Percentiles rank a stretch among this genome's conserved stretches.
phyloP scores from a whole-genome alignment of 2,888 invertebrate species.

The Branchipolynoe longqiensis region DNA sequence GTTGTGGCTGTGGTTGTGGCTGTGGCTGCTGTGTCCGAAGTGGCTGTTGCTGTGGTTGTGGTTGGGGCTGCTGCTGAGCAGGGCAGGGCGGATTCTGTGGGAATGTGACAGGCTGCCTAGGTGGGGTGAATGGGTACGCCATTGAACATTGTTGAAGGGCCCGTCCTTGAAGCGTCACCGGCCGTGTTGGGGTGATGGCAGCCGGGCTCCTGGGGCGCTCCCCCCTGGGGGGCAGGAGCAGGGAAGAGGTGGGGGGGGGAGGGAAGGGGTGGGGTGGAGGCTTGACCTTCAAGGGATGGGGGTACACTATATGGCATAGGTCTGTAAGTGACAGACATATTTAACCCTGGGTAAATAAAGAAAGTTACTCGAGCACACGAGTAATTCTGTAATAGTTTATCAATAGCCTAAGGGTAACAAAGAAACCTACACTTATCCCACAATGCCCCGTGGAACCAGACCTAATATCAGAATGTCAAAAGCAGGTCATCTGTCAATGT shows the following conservation, averaged over 20 bases:
- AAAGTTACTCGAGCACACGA: neutral
- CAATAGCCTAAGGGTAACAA: constrained; percentile 8
- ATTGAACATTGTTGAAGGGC: constrained; percentile 11
- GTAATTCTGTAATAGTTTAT: neutral
- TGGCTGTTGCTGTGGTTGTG: too few species aligned
- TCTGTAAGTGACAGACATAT: constrained; percentile 49
- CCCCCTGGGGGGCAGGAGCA: constrained; percentile 16
- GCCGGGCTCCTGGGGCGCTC: neutral
- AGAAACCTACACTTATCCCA: neutral
- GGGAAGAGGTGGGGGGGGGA: constrained; percentile 25
- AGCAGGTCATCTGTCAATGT: neutral
- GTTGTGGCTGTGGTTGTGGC: too few species aligned
- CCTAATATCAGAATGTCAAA: constrained; percentile 2
- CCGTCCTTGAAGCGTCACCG: neutral
- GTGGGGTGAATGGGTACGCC: constrained; percentile 27
- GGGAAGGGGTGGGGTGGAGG: constrained; percentile 24
- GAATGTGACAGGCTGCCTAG: constrained; percentile 4
- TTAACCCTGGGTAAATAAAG: neutral
- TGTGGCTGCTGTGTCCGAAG: too few species aligned
- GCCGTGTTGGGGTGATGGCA: constrained; percentile 5
- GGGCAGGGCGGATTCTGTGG: too few species aligned
- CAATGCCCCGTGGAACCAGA: neutral
- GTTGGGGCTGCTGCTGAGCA: too few species aligned
- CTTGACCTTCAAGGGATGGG: constrained; percentile 42
- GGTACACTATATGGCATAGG: constrained; percentile 32